Conservation (phyloP, 1,140 invertebrate genomes). For the Drosophila dunni region DNA sequence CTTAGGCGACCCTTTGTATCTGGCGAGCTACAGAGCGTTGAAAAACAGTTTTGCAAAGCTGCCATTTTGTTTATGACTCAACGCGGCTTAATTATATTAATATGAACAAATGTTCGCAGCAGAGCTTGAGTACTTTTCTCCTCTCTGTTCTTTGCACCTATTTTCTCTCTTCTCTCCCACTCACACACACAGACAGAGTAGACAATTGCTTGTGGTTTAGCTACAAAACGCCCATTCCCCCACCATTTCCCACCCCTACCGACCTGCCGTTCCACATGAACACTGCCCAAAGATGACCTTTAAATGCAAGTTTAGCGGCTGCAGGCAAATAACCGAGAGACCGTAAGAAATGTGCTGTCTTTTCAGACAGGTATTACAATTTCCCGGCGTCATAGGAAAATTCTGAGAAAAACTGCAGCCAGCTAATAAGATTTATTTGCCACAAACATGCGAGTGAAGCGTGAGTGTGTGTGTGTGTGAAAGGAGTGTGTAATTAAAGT, state of each 20-base stretch:
- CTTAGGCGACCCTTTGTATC: too few relatives aligned
- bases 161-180: not conserved
- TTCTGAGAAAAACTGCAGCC: slow-evolving; percentile 43
- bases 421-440: slow-evolving; percentile 50
- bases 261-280: slow-evolving; percentile 42
- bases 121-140: slow-evolving; percentile 1
- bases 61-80: slow-evolving; percentile 37
- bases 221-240: slow-evolving; percentile 1
- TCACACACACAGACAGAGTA: not conserved
- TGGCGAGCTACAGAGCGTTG: too few relatives aligned
- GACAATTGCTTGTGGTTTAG: slow-evolving; percentile 26
- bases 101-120: not conserved
- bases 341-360: not conserved
- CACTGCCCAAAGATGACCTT: slow-evolving; percentile 64
- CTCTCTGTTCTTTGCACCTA: slow-evolving; percentile 6
- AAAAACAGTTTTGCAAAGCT: slow-evolving; percentile 36
- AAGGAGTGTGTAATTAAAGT: slow-evolving; percentile 19
- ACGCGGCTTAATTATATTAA: slow-evolving; percentile 32
- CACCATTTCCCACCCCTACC: not conserved
- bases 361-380: slow-evolving; percentile 46
- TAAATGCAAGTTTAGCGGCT: slow-evolving; percentile 68
- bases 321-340: slow-evolving; percentile 34
- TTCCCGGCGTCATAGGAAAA: slow-evolving; percentile 31
- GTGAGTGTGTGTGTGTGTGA: slow-evolving; percentile 1
- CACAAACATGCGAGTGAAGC: slow-evolving; percentile 25